phyloP scores from a whole-genome alignment of 2,113 vertebrate genomes.

The Nycticebus coucang region DNA sequence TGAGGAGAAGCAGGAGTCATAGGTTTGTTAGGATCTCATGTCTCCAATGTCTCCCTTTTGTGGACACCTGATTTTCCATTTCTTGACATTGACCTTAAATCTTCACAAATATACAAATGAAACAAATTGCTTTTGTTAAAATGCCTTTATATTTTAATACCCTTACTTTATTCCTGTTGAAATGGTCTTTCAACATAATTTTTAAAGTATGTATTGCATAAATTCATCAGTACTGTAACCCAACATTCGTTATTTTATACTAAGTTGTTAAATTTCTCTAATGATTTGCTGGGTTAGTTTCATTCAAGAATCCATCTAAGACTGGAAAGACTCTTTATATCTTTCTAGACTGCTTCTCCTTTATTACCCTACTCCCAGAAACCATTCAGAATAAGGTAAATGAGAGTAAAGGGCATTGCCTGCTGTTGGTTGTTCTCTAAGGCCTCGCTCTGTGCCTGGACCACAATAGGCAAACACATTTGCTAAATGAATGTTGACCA shows the following conservation, averaged over 20 bases:
- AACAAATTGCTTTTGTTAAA: neutral
- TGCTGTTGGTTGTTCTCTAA: neutral
- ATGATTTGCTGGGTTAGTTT: neutral
- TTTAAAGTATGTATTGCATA: neutral
- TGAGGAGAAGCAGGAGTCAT: neutral
- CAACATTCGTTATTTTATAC: neutral
- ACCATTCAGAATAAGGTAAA: neutral
- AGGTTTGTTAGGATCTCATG: neutral
- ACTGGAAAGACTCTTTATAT: neutral
- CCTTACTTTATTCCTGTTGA: neutral
- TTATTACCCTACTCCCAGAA: neutral
- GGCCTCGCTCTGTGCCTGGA: neutral
- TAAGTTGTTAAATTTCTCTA: neutral
- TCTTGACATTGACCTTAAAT: neutral
- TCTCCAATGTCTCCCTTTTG: neutral
- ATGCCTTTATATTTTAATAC: neutral
- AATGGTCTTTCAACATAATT: neutral
- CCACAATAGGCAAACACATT: neutral
- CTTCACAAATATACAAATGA: neutral
- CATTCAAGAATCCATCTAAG: neutral
- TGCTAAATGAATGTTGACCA: constrained; percentile 10
- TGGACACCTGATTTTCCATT: neutral
- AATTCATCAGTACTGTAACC: neutral
- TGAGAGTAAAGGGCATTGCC: neutral
- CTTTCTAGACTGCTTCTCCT: neutral